Percentiles rank a stretch among this genome's conserved stretches.
Evolutionary conservation across 2,888 invertebrate species (phyloP).

Genomic region (Caenorhabditis angaria): DNA sequence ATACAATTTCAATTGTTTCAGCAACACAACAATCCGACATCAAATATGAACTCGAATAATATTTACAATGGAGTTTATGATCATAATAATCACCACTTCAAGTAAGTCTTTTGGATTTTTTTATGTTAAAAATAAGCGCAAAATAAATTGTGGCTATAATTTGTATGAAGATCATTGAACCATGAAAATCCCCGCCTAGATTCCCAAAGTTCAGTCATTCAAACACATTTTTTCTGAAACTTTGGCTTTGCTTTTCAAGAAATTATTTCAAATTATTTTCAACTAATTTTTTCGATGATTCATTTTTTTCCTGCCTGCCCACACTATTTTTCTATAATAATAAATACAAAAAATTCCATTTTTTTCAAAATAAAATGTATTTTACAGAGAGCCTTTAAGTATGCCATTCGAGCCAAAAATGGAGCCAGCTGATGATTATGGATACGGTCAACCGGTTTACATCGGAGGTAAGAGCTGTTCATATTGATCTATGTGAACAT

Average conservation of each 20-base stretch:
- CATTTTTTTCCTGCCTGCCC: background rate
- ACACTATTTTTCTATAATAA: background rate
- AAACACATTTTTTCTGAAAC: too few species aligned
- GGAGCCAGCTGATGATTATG: slow-evolving; percentile 51
- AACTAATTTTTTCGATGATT: background rate
- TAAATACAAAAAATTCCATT: background rate
- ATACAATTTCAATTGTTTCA: background rate
- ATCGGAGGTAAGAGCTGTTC: slow-evolving; percentile 5
- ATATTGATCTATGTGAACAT: too few species aligned
- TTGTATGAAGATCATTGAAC: too few species aligned
- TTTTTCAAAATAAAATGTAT: background rate
- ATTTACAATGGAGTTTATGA: background rate
- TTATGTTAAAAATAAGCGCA: background rate
- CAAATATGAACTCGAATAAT: background rate
- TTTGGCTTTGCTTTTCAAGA: too few species aligned
- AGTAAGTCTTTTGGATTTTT: background rate
- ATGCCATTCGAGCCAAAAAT: slow-evolving; percentile 41
- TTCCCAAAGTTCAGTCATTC: too few species aligned
- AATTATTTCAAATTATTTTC: too few species aligned
- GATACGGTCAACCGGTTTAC: slow-evolving; percentile 22
- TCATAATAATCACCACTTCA: background rate
- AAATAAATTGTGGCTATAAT: too few species aligned
- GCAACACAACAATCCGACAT: background rate
- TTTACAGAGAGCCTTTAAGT: slow-evolving; percentile 13
- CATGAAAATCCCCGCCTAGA: too few species aligned